Evolutionary conservation across 2,888 invertebrate species (phyloP).

Genomic region (Luperina testacea): DNA sequence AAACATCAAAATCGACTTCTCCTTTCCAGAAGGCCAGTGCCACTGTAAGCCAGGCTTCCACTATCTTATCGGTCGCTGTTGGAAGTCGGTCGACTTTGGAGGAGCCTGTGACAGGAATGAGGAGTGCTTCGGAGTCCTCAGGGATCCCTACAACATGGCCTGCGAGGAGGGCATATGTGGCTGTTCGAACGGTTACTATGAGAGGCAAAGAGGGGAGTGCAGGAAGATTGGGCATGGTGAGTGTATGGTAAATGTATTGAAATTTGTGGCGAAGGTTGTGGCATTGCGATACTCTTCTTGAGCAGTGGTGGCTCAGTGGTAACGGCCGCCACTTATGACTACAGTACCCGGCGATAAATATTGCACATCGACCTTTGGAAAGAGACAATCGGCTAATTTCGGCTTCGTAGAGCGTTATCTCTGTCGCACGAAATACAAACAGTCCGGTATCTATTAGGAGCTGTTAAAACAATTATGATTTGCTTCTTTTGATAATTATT

Average conservation of each 20-base stretch:
- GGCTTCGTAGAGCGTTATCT: no score
- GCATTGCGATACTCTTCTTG: no score
- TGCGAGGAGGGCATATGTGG: constrained; percentile 74
- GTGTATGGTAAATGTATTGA: not conserved
- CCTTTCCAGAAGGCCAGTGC: constrained; percentile 74
- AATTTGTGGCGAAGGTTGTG: not conserved
- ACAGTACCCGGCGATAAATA: no score
- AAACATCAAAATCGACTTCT: not conserved
- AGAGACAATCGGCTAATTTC: no score
- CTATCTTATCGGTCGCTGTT: constrained; percentile 83
- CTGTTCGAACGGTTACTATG: constrained; percentile 80
- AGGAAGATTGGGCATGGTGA: constrained; percentile 77
- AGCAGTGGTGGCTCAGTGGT: no score
- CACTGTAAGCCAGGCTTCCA: constrained; percentile 77
- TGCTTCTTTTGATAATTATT: no score
- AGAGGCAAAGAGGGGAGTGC: constrained; percentile 84
- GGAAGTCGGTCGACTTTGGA: constrained; percentile 74
- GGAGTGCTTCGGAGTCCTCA: constrained; percentile 76
- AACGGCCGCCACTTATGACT: no score
- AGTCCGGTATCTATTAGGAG: no score
- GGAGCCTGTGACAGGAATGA: constrained; percentile 74
- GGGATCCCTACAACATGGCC: constrained; percentile 78
- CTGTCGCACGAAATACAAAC: no score
- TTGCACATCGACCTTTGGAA: no score
- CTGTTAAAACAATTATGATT: no score